A percentile compares a stretch with the other conserved stretches of the same genome.
Conservation (phyloP, 1,140 invertebrate species). For the Drusus annulatus region DNA sequence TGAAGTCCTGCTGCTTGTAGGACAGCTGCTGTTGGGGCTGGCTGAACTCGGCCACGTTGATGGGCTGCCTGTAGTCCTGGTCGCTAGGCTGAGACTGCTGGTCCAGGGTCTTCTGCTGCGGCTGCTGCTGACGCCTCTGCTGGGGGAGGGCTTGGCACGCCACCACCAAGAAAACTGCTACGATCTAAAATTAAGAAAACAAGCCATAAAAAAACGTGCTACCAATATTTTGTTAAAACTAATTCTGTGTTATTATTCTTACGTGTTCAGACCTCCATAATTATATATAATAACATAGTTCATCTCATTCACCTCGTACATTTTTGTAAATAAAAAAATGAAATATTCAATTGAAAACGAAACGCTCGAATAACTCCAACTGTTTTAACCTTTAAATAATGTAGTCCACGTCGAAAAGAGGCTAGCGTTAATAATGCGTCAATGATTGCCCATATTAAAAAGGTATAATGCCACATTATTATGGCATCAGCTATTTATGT, state of each 20-base stretch:
- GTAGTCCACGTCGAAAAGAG: neutral
- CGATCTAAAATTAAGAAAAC: conserved; percentile 40
- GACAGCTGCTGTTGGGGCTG: conserved; percentile 62
- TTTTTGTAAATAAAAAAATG: too few relatives aligned
- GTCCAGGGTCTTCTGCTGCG: conserved; percentile 55
- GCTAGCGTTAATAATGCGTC: too few relatives aligned
- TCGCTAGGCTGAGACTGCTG: conserved; percentile 63
- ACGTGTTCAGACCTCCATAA: too few relatives aligned
- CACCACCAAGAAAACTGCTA: conserved; percentile 39
- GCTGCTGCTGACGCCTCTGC: conserved; percentile 60
- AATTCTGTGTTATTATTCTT: too few relatives aligned
- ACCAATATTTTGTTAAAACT: too few relatives aligned
- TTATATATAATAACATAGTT: too few relatives aligned
- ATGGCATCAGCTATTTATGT: conserved; percentile 3
- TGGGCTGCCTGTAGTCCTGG: conserved; percentile 63
- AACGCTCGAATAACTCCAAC: too few relatives aligned
- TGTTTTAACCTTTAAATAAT: neutral
- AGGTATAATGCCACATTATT: too few relatives aligned
- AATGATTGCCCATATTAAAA: too few relatives aligned
- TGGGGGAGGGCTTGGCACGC: conserved; percentile 44
- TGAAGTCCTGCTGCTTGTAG: conserved; percentile 61
- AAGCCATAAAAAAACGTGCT: neutral
- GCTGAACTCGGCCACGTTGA: conserved; percentile 53
- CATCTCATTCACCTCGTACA: too few relatives aligned
- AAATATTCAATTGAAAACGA: too few relatives aligned